Conservation (phyloP, 2,888 invertebrate genomes). For the Erebia palarica region DNA sequence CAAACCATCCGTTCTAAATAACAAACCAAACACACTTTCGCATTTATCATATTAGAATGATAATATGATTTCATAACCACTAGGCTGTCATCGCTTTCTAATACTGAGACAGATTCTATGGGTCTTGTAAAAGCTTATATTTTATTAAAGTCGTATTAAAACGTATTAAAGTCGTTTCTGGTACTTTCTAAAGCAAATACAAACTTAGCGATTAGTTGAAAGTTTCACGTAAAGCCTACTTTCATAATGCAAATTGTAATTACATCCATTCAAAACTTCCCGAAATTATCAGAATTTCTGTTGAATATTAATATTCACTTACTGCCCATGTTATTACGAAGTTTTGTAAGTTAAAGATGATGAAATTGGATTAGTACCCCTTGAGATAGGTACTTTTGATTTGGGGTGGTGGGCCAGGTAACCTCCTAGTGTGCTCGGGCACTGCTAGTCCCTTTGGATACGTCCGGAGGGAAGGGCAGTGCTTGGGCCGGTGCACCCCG, state of each 20-base stretch:
- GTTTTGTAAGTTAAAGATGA: neutral
- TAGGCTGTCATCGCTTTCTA: too few species aligned
- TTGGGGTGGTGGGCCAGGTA: too few species aligned
- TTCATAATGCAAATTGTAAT: slow-evolving; percentile 13
- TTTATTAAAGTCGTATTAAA: neutral
- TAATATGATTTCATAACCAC: too few species aligned
- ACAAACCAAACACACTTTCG: too few species aligned
- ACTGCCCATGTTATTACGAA: neutral
- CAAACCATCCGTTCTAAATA: too few species aligned
- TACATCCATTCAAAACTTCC: slow-evolving; percentile 21
- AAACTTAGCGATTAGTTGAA: slow-evolving; percentile 3
- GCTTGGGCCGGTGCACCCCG: too few species aligned
- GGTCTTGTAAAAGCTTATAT: neutral
- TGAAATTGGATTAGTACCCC: neutral
- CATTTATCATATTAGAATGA: too few species aligned
- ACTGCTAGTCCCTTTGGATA: too few species aligned
- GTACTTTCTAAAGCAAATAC: neutral
- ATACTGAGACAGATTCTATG: neutral
- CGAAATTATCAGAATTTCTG: slow-evolving; percentile 16
- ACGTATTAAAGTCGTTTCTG: neutral
- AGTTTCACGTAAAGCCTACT: neutral
- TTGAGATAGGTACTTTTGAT: neutral
- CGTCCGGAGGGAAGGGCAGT: too few species aligned
- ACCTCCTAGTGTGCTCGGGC: too few species aligned
- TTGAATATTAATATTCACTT: slow-evolving; percentile 19